phyloP scores from a whole-genome alignment of 1,140 invertebrate species.

The Drosophila asahinai region DNA sequence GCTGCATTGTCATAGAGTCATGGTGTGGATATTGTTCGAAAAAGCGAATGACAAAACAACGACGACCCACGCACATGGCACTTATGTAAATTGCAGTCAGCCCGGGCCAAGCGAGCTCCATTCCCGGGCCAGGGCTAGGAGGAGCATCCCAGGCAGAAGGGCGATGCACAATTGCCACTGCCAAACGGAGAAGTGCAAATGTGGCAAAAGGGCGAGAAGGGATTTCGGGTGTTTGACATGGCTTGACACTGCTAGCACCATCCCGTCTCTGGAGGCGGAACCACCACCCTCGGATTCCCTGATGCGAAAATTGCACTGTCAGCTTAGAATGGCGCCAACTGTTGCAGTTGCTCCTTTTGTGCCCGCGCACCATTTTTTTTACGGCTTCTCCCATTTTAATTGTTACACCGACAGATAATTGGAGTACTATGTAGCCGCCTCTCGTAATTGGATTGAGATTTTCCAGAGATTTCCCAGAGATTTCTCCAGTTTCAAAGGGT shows the following conservation, averaged over 20 bases:
- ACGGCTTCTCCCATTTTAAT: constrained; percentile 47
- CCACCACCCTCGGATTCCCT: constrained; percentile 4
- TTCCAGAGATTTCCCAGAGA: constrained; percentile 34
- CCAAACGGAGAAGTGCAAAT: constrained; percentile 43
- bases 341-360: constrained; percentile 50
- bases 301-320: constrained; percentile 70
- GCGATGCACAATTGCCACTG: constrained; percentile 31
- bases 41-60: constrained; percentile 46
- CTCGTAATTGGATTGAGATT: constrained; percentile 52
- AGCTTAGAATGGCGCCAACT: constrained; percentile 55
- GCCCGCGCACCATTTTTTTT: constrained; percentile 30
- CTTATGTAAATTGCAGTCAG: constrained; percentile 59
- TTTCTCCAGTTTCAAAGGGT: constrained; percentile 46
- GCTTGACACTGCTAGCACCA: not conserved
- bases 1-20: constrained; percentile 24
- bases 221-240: constrained; percentile 19
- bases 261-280: not conserved
- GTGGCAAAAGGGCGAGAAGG: constrained; percentile 21
- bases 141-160: too few relatives aligned
- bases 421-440: constrained; percentile 21
- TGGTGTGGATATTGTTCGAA: constrained; percentile 13
- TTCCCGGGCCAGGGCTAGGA: not conserved
- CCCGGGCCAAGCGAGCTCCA: not conserved
- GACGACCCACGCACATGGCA: constrained; percentile 40
- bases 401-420: constrained; percentile 39